Evolutionary conservation across 2,797 vertebrate genomes (phyloP), one percentile per base, ranked within the genome.

Genomic region (Momotus momota): DNA sequence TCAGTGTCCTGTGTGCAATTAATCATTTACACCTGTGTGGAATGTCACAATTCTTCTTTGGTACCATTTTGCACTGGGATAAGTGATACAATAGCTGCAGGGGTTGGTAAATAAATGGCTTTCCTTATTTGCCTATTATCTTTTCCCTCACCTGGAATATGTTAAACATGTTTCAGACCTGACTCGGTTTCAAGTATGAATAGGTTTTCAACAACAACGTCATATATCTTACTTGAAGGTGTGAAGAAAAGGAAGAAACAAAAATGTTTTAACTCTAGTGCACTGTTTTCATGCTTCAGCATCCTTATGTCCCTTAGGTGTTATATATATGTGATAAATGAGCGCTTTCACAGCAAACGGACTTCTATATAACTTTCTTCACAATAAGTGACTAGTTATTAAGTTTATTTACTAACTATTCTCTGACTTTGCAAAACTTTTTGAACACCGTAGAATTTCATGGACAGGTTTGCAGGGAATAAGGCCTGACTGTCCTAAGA

Each of bases 121-220:
- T 90, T 64, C 67, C 64, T 86, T 93, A 90, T 86, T 94, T 95
- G 67, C 73, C 88, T 93, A 54, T 51, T 93, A 70, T 90, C 65
- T 92, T 91, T 86, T 75, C 38, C 38, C 52, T 60, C 54, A 51
- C 41, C 27, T 55, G 80, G 35, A 85, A 51, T 80, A 75, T 66
- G 65, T 91, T 91, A 83, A 80, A 75, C 5, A 2, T 57, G 57
- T 77, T 92, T 88, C 86, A 94, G 43, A 83, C 51, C 51, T 77
- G 66, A 60, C 62, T 69, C 73, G 7, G 10, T 81, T 88, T 65
- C 43, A 79, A 48, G 38, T 81, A 79, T 60, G 49, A 92, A 88
- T 80, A 60, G 38, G 13, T 80, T 95, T 94, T 89, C 45, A n/a
- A 17, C 51, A 67, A 55, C 43, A 86, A 33, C 41, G 54, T 40